Base-by-base conservation (phyloP, 2,888 invertebrate genomes). In the Orchestes rusci region DNA sequence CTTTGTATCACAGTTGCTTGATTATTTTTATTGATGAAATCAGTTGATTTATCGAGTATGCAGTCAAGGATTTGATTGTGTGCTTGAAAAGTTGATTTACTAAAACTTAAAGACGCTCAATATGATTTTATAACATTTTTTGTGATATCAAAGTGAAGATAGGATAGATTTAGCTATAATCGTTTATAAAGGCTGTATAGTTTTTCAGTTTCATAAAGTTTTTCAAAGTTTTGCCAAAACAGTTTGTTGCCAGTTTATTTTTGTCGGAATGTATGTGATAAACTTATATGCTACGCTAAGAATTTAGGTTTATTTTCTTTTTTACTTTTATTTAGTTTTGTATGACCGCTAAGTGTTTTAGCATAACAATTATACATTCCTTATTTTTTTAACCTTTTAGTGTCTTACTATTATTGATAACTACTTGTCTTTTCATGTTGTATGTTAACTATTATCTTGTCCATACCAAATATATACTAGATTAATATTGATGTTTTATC, bases 391-490 rank as follows among this genome's bases (percentile, higher is more conserved):
- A 38, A 10, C 12, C 7, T 38, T n/a, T 42, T 42, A 37, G 46
- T 46, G 45, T 37, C 40, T 45, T 30, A 30, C 10, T 36, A 20
- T 16, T 36, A 15, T 19, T 42, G 23, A 38, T 16, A 35, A 28
- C 33, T 48, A 43, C 30, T 36, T 43, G 40, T 35, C 39, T 44
- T 44, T 44, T 45, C 38, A 48, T 44, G 44, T 48, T 48, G 38
- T 48, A 48, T 38, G 48, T 48, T 48, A 48, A 44, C 34, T 45
- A 47, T 42, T 48, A 39, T 49, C 33, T 45, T 49, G 46, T 44
- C 41, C 20, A 48, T 41, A 44, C 48, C 48, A 48, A 31, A 39
- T 31, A 39, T 19, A 39, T 30, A 31, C 32, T 31, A 39, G 31
- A 39, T 4, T 31, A 39, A 39, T n/a, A n/a, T n/a, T n/a, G n/a